These are phyloP conservation scores for Hydroisotoma schaefferi DNA, from an alignment of 2,888 invertebrate genomes.

Conservation along the genomic window DNA sequence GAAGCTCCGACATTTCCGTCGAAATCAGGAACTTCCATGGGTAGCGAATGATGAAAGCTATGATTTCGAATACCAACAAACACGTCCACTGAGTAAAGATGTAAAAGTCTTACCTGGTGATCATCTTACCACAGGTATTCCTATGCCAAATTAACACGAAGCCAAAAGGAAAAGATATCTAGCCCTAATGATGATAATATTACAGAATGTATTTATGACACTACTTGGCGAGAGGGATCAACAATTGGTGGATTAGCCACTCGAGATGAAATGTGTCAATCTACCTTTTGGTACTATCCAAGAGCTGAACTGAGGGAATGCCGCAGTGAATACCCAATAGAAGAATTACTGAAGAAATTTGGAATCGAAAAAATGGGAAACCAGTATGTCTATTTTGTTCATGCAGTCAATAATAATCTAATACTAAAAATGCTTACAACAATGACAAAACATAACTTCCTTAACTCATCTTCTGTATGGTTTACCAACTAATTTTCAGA, in stretches of 20 bases:
- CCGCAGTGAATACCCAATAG: slow-evolving; percentile 79
- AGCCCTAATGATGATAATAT: slow-evolving; percentile 9
- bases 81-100: slow-evolving; percentile 15
- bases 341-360: slow-evolving; percentile 75
- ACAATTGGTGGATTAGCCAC: slow-evolving; percentile 71
- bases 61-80: slow-evolving; percentile 27
- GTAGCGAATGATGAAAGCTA: slow-evolving; percentile 59
- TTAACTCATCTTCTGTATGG: too few relatives aligned
- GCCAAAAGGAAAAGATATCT: too few relatives aligned
- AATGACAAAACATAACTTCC: too few relatives aligned
- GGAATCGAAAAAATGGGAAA: slow-evolving; percentile 64
- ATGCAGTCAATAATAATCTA: too few relatives aligned
- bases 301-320: slow-evolving; percentile 74
- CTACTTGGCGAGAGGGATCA: slow-evolving; percentile 59
- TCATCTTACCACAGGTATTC: slow-evolving; percentile 28
- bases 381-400: too few relatives aligned
- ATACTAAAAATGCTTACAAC: too few relatives aligned
- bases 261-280: slow-evolving; percentile 81
- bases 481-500: background rate
- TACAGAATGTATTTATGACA: slow-evolving; percentile 76
- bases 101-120: slow-evolving; percentile 29
- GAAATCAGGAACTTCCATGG: slow-evolving; percentile 69
- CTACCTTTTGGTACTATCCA: slow-evolving; percentile 79
- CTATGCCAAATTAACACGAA: background rate
- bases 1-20: slow-evolving; percentile 70